These are phyloP conservation scores for Suricata suricatta DNA, from an alignment of 2,113 vertebrate genomes.

Conservation along the genomic window DNA sequence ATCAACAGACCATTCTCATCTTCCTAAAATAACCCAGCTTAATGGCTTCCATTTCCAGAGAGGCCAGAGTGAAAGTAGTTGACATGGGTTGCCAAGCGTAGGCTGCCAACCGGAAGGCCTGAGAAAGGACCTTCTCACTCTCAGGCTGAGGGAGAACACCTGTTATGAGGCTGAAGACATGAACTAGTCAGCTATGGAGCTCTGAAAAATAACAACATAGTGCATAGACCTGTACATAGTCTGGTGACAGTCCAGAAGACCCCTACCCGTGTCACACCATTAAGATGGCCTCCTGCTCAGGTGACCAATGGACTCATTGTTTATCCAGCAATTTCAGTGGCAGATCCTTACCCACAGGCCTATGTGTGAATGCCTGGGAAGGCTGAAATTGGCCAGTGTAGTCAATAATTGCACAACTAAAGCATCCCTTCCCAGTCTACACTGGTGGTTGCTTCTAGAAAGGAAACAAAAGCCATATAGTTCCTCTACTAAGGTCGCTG, in stretches of 20 bases:
- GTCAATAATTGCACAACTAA: background rate
- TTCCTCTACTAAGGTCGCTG: background rate
- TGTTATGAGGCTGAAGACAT: background rate
- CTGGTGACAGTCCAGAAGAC: fast-evolving
- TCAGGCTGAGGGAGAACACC: background rate
- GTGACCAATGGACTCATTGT: background rate
- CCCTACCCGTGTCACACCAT: fast-evolving
- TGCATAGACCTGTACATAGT: fast-evolving
- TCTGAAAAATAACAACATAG: background rate
- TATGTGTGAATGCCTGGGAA: background rate
- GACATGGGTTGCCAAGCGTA: too few species aligned
- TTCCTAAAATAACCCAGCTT: background rate
- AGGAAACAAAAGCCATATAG: background rate
- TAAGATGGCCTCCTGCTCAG: fast-evolving
- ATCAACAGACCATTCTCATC: background rate
- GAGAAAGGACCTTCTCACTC: background rate
- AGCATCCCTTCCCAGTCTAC: background rate
- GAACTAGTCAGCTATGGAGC: too few species aligned
- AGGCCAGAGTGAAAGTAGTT: background rate
- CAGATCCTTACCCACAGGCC: background rate
- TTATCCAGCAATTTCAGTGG: background rate
- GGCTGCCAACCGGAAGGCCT: background rate
- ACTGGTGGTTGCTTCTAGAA: background rate
- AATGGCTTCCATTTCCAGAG: background rate
- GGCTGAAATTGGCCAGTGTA: background rate